phyloP scores from a whole-genome alignment of 2,888 invertebrate species.

The Cotesia congregata region DNA sequence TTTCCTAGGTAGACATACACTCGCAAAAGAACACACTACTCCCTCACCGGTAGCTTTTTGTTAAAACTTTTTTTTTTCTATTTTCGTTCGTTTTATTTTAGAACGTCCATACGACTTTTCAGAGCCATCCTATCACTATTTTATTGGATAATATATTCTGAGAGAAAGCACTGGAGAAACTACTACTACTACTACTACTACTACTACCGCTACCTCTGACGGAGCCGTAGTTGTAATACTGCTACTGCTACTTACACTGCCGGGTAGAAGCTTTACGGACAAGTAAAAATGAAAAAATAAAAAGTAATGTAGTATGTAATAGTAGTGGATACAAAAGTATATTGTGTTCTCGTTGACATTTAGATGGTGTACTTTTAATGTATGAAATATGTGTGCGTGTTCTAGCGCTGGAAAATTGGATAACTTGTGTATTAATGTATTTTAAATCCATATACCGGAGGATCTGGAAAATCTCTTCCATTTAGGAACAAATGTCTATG shows the following conservation, averaged over 20 bases:
- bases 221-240: background rate
- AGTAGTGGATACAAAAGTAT: background rate
- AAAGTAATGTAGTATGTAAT: background rate
- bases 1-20: slow-evolving; percentile 15
- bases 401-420: slow-evolving; percentile 44
- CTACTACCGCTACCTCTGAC: background rate
- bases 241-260: background rate
- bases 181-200: background rate
- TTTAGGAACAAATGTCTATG: background rate
- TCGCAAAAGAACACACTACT: slow-evolving; percentile 18
- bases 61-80: slow-evolving; percentile 13
- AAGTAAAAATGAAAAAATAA: background rate
- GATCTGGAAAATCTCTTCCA: background rate
- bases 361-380: slow-evolving; percentile 45
- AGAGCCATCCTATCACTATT: slow-evolving; percentile 51
- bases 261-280: background rate
- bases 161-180: slow-evolving; percentile 27
- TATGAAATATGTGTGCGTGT: background rate
- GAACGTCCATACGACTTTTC: slow-evolving; percentile 18
- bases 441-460: too few relatives aligned
- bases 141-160: slow-evolving; percentile 56
- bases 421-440: slow-evolving; percentile 9
- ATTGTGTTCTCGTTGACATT: slow-evolving; percentile 37
- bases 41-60: slow-evolving; percentile 8
- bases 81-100: background rate